These are phyloP conservation scores for Blennius ocellaris DNA, from an alignment of 2,113 vertebrate genomes.

Conservation along the genomic window DNA sequence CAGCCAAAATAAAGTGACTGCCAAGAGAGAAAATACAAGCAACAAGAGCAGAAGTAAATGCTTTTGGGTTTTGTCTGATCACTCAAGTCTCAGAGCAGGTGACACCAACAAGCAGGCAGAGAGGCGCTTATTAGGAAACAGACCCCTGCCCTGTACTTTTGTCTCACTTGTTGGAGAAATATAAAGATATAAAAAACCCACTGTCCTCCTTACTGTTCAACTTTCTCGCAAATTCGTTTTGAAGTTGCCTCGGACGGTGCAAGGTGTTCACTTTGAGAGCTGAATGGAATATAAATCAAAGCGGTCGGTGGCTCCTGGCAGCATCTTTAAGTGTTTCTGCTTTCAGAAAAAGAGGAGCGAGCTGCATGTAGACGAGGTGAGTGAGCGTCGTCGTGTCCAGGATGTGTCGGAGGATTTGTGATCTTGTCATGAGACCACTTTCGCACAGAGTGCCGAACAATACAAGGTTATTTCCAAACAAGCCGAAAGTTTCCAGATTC, in stretches of 20 bases:
- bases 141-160: constrained; percentile 25
- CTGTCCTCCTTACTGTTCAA: constrained; percentile 39
- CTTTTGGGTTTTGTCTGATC: constrained; percentile 6
- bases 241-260: constrained; percentile 62
- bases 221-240: constrained; percentile 56
- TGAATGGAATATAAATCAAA: constrained; percentile 74
- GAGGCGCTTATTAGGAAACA: constrained; percentile 18
- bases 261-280: constrained; percentile 58
- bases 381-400: constrained; percentile 51
- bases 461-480: constrained; percentile 43
- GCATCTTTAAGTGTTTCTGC: constrained; percentile 66
- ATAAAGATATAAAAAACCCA: constrained; percentile 8
- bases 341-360: constrained; percentile 49
- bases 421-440: constrained; percentile 14
- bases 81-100: constrained; percentile 8
- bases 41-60: not conserved
- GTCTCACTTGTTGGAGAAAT: constrained; percentile 51
- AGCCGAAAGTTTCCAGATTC: not conserved
- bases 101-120: constrained; percentile 21
- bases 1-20: constrained; percentile 21
- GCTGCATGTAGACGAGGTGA: constrained; percentile 65
- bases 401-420: constrained; percentile 18
- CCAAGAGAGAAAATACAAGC: not conserved
- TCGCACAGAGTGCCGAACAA: constrained; percentile 5
- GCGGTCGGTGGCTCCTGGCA: constrained; percentile 50